phyloP scores from a whole-genome alignment of 2,888 invertebrate genomes.

The Drosophila paranaensis region DNA sequence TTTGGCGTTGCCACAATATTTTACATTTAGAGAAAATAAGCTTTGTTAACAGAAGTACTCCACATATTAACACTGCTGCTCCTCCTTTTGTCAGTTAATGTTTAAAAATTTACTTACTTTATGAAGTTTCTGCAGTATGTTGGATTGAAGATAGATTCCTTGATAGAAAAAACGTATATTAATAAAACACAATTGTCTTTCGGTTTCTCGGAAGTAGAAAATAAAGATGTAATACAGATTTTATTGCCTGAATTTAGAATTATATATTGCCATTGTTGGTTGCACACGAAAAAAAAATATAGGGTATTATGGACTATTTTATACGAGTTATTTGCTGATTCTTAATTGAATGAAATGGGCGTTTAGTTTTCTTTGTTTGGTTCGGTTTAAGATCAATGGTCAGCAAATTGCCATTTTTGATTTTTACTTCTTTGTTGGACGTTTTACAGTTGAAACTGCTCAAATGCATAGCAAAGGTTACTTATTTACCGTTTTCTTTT shows the following conservation, averaged over 20 bases:
- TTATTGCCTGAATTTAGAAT: constrained; percentile 62
- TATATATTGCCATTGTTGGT: constrained; percentile 51
- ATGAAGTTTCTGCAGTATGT: background rate
- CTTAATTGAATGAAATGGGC: constrained; percentile 25
- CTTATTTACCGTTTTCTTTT: constrained; percentile 19
- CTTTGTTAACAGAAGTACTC: background rate
- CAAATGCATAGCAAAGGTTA: constrained; percentile 50
- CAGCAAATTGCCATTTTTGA: constrained; percentile 41
- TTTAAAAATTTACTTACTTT: background rate
- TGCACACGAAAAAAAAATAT: constrained; percentile 28
- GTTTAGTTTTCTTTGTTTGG: constrained; percentile 30
- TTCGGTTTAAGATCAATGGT: constrained; percentile 37
- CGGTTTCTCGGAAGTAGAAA: constrained; percentile 43
- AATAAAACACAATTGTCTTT: constrained; percentile 38
- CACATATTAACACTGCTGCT: background rate
- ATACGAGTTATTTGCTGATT: constrained; percentile 27
- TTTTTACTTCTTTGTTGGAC: constrained; percentile 42
- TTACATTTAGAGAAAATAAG: background rate
- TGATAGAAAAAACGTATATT: background rate
- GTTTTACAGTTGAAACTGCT: constrained; percentile 39
- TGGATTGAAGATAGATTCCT: too few species aligned
- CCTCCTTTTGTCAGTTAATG: background rate
- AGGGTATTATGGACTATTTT: constrained; percentile 10
- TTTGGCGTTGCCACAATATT: constrained; percentile 37
- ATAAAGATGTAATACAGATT: constrained; percentile 47